Conservation (phyloP, 2,888 invertebrate genomes). For the Oxytorus armatus region DNA sequence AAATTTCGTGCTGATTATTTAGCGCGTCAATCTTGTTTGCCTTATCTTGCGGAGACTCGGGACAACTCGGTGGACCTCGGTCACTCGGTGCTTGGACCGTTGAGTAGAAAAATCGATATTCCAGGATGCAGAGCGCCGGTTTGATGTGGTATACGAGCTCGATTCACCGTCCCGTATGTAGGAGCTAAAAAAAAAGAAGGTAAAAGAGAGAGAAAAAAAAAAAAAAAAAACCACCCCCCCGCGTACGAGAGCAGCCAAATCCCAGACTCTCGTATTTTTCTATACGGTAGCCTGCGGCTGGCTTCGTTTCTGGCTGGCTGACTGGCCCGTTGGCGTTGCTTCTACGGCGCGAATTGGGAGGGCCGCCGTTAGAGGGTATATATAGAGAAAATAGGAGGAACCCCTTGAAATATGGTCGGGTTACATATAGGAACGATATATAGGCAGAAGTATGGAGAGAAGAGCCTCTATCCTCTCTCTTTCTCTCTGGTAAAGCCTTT, state of each 20-base stretch:
- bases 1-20: slow-evolving; percentile 36
- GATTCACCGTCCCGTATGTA: slow-evolving; percentile 68
- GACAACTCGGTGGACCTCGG: slow-evolving; percentile 19
- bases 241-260: slow-evolving; percentile 65
- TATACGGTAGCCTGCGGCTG: slow-evolving; percentile 64
- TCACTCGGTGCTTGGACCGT: slow-evolving; percentile 60
- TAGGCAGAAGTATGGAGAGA: slow-evolving; percentile 46
- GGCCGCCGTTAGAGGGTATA: slow-evolving; percentile 35
- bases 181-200: slow-evolving; percentile 46
- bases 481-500: slow-evolving; percentile 40
- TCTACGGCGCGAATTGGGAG: slow-evolving; percentile 62
- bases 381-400: slow-evolving; percentile 60
- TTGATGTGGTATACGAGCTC: slow-evolving; percentile 64
- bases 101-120: slow-evolving; percentile 59
- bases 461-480: slow-evolving; percentile 38
- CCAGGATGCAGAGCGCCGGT: slow-evolving; percentile 55
- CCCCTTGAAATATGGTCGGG: slow-evolving; percentile 65
- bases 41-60: slow-evolving; percentile 40
- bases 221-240: slow-evolving; percentile 32
- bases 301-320: slow-evolving; percentile 65
- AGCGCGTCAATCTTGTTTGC: slow-evolving; percentile 26
- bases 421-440: slow-evolving; percentile 54
- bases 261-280: slow-evolving; percentile 66
- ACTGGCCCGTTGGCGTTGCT: slow-evolving; percentile 51
- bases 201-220: slow-evolving; percentile 11